These are phyloP conservation scores for Eupithecia vulgata DNA, from an alignment of 2,888 invertebrate genomes.

Conservation along the genomic window DNA sequence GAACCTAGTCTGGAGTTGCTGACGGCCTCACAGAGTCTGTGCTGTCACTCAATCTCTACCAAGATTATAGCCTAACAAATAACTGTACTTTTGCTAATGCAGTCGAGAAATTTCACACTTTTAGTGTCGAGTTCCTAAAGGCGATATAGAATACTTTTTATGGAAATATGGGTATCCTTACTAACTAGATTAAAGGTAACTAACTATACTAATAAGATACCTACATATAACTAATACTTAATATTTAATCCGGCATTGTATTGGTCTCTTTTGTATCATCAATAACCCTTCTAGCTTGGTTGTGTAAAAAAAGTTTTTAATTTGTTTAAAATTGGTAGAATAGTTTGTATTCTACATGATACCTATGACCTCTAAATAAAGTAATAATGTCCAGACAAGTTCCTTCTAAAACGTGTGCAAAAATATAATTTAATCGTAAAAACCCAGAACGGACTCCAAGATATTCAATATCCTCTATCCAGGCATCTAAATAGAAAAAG, in stretches of 20 bases:
- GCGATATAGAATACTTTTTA: not conserved
- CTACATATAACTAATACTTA: not conserved
- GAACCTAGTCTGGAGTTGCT: slow-evolving; percentile 55
- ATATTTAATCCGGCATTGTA: not conserved
- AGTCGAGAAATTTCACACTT: slow-evolving; percentile 61
- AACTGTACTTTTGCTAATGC: slow-evolving; percentile 58
- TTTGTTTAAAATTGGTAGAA: not conserved
- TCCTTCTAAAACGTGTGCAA: not conserved
- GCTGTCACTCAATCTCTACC: slow-evolving; percentile 73
- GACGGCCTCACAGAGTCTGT: slow-evolving; percentile 62
- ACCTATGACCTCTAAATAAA: not conserved
- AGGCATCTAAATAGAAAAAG: slow-evolving; percentile 51
- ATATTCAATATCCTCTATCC: not conserved
- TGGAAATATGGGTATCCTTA: not conserved
- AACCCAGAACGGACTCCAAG: not conserved
- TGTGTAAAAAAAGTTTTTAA: not conserved
- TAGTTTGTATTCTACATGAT: not conserved
- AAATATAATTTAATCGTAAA: not conserved
- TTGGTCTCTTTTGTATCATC: not conserved
- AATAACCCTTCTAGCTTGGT: no score
- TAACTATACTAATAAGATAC: not conserved
- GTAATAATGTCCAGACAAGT: not conserved
- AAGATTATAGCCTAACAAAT: slow-evolving; percentile 67
- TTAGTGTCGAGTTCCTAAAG: slow-evolving; percentile 24
- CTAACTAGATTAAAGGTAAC: not conserved